Percentiles rank a stretch among this genome's conserved stretches.
These are phyloP conservation scores for Brachypodius melanocephalos DNA, from an alignment of 2,113 vertebrate species.

Conservation along the genomic window DNA sequence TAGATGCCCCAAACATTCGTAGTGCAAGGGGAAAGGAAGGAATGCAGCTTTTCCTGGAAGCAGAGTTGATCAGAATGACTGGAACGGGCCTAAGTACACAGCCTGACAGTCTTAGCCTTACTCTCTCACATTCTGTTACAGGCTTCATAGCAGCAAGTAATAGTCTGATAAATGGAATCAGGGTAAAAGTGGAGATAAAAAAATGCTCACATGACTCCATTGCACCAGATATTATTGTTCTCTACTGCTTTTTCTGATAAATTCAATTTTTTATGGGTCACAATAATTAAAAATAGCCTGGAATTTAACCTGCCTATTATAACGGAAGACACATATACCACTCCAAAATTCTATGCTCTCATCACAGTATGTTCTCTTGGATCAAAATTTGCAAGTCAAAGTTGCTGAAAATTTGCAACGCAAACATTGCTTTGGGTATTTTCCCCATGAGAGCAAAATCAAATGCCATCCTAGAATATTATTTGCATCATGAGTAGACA, in stretches of 20 bases:
- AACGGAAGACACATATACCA: not conserved
- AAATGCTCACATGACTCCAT: not conserved
- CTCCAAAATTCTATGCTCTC: not conserved
- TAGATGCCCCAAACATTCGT: not conserved
- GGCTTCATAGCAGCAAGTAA: not conserved
- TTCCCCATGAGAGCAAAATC: not conserved
- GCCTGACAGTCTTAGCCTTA: not conserved
- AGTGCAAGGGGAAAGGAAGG: not conserved
- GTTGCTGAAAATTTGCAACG: not conserved
- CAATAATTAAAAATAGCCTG: not conserved
- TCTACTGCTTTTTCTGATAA: not conserved
- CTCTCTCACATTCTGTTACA: not conserved
- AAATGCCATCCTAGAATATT: not conserved
- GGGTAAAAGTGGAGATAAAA: not conserved
- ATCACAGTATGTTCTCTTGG: not conserved
- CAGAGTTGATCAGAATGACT: not conserved
- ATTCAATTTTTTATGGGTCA: not conserved
- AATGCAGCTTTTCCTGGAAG: not conserved
- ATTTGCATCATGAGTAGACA: not conserved
- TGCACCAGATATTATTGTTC: not conserved
- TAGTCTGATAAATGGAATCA: not conserved
- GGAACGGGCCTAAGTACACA: not conserved
- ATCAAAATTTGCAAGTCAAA: not conserved
- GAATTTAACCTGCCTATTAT: not conserved
- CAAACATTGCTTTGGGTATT: not conserved